A percentile compares a stretch with the other conserved stretches of the same genome.
Conservation (phyloP, 2,888 invertebrate species). For the Leptopilina drosophilae region DNA sequence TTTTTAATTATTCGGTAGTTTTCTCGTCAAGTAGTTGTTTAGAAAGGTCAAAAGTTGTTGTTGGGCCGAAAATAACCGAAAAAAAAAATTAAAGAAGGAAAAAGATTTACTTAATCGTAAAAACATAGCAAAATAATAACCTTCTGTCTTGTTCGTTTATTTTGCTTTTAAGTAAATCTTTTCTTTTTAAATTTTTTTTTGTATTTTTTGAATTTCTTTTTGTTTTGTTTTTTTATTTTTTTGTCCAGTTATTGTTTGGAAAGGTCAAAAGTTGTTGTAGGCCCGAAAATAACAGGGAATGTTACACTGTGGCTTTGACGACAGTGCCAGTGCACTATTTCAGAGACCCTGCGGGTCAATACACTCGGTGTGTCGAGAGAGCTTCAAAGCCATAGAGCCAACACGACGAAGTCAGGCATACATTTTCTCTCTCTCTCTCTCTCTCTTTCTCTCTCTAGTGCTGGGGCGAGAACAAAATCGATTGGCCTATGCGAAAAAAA, state of each 20-base stretch:
- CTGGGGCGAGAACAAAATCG: conserved; percentile 40
- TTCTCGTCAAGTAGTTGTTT: background rate
- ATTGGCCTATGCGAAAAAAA: conserved; percentile 40
- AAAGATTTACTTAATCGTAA: no score
- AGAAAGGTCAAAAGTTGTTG: conserved; percentile 7
- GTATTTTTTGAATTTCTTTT: background rate
- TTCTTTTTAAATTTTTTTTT: no score
- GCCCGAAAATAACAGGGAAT: conserved; percentile 28
- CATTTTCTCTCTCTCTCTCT: background rate
- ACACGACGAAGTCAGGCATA: conserved; percentile 18
- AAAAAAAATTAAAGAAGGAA: background rate
- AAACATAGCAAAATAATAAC: no score
- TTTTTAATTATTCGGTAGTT: no score
- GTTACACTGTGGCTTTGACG: conserved; percentile 31
- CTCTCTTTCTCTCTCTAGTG: conserved; percentile 13
- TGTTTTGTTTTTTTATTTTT: no score
- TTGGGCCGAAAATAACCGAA: conserved; percentile 18
- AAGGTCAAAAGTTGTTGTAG: conserved; percentile 5
- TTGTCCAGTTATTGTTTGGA: background rate
- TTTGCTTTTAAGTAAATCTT: no score
- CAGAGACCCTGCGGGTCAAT: conserved; percentile 43
- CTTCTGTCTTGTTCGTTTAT: no score
- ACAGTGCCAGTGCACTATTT: conserved; percentile 35
- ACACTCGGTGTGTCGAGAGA: conserved; percentile 40
- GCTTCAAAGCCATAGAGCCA: conserved; percentile 22